Evolutionary conservation across 2,113 vertebrate genomes (phyloP).

Genomic region (Glaucomys volans): DNA sequence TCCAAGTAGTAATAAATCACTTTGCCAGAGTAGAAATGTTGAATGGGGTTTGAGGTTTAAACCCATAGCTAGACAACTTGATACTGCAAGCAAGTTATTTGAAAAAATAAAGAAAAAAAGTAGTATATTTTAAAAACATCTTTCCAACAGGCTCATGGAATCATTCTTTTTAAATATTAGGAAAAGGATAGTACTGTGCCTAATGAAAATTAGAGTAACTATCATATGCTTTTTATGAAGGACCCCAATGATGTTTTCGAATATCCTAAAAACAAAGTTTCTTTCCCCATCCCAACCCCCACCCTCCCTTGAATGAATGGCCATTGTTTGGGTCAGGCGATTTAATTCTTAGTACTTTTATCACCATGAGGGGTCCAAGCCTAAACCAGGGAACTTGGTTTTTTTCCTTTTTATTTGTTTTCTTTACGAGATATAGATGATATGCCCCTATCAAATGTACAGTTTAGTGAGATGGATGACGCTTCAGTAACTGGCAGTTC

Average conservation of each 20-base stretch:
- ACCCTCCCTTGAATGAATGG: neutral
- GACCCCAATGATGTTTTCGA: neutral
- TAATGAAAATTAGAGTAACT: neutral
- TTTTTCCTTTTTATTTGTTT: slow-evolving; percentile 88
- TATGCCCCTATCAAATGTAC: slow-evolving; percentile 79
- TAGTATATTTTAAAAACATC: neutral
- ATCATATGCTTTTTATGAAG: neutral
- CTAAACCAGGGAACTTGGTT: slow-evolving; percentile 16
- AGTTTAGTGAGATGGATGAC: slow-evolving; percentile 90
- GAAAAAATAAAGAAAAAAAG: neutral
- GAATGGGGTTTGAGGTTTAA: neutral
- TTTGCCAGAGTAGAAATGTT: neutral
- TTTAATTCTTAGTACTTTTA: slow-evolving; percentile 54
- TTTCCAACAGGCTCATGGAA: neutral
- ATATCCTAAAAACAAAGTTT: neutral
- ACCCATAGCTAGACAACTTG: neutral
- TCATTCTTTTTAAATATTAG: slow-evolving; percentile 17
- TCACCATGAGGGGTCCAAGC: slow-evolving; percentile 37
- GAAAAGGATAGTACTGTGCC: neutral
- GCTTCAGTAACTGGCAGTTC: slow-evolving; percentile 85
- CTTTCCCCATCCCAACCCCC: neutral
- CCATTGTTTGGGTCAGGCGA: neutral
- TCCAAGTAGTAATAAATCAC: neutral
- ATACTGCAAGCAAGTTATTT: neutral
- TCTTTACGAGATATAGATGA: slow-evolving; percentile 83